Base-by-base conservation (phyloP, 2,113 vertebrate genomes). In the Limanda limanda region DNA sequence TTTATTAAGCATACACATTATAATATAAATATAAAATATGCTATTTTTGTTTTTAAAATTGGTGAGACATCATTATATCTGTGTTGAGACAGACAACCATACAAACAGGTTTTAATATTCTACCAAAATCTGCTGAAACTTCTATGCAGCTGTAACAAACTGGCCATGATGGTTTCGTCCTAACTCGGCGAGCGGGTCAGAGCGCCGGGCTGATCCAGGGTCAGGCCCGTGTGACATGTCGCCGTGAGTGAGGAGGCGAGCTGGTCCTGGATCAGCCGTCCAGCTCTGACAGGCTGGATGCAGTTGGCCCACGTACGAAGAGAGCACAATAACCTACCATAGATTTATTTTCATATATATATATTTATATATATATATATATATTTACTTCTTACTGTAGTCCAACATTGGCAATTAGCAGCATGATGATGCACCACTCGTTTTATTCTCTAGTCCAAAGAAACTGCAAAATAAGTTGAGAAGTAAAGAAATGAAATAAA, bases 61-160 rank as follows among this genome's bases (percentile, higher is more conserved):
- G 89, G 94, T 94, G 94, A 94, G 94, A 95, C 95, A 95, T 95
- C 94, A 95, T 95, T 93, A 92, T 93, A 94, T 95, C 95, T 94
- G 95, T 94, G 93, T 95, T 91, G 91, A 93, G 93, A 95, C 93
- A 94, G 93, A 95, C 92, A 78, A 92, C 91, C 92, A 94, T 95
- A 95, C 93, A 95, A 95, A 95, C 93, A 91, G 82, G 93, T 92
- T 95, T 96, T 95, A 88, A 84, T 90, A 94, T 96, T 96, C 95
- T 97, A 98, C 95, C 95, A 97, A 98, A 98, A 97, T 97, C 95
- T 95, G 95, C 87, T 82, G 88, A 85, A 84, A 89, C 85, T 71
- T 78, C 96, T 96, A 96, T 92, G 94, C 90, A 94, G 91, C 95
- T 95, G 95, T 96, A 97, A 96, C 95, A 97, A 98, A 98, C 94